These are phyloP conservation scores for Lethocerus indicus DNA, from an alignment of 1,140 invertebrate species.

Conservation along the genomic window DNA sequence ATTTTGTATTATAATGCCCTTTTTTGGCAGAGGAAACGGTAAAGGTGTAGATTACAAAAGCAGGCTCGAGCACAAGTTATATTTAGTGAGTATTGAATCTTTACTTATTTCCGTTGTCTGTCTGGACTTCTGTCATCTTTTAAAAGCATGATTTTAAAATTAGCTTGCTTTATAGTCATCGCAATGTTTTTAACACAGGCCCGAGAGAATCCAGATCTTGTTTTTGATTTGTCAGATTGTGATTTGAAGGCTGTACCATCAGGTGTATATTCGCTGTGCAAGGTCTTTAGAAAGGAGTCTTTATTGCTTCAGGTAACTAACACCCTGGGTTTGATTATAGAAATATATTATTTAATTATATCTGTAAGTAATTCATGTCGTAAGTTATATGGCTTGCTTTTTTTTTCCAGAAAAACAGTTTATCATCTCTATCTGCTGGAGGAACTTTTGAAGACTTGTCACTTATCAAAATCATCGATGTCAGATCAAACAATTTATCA, in stretches of 20 bases:
- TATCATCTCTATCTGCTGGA: slow-evolving; percentile 46
- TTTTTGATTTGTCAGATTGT: slow-evolving; percentile 58
- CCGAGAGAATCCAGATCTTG: slow-evolving; percentile 52
- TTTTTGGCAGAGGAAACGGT: slow-evolving; percentile 12
- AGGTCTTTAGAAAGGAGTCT: slow-evolving; percentile 54
- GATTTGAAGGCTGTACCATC: slow-evolving; percentile 45
- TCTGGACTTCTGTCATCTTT: background rate
- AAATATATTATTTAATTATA: background rate
- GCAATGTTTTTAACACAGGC: slow-evolving; percentile 29
- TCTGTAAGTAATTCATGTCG: background rate
- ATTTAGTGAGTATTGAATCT: slow-evolving; percentile 30
- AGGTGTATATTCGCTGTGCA: slow-evolving; percentile 57
- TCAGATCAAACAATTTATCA: slow-evolving; percentile 49
- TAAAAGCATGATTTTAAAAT: slow-evolving; percentile 11
- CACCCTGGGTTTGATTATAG: background rate
- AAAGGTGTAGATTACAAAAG: slow-evolving; percentile 35
- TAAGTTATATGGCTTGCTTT: background rate
- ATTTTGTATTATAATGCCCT: slow-evolving; percentile 15
- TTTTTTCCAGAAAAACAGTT: slow-evolving; percentile 40
- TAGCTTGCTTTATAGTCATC: background rate
- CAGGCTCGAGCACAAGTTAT: slow-evolving; percentile 50
- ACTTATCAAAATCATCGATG: slow-evolving; percentile 46
- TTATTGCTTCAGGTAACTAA: slow-evolving; percentile 24
- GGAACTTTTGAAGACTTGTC: slow-evolving; percentile 48
- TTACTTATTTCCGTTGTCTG: slow-evolving; percentile 10